A percentile compares a stretch with the other conserved stretches of the same genome.
phyloP scores from a whole-genome alignment of 2,797 vertebrate species.

The Dicrostonyx torquatus region DNA sequence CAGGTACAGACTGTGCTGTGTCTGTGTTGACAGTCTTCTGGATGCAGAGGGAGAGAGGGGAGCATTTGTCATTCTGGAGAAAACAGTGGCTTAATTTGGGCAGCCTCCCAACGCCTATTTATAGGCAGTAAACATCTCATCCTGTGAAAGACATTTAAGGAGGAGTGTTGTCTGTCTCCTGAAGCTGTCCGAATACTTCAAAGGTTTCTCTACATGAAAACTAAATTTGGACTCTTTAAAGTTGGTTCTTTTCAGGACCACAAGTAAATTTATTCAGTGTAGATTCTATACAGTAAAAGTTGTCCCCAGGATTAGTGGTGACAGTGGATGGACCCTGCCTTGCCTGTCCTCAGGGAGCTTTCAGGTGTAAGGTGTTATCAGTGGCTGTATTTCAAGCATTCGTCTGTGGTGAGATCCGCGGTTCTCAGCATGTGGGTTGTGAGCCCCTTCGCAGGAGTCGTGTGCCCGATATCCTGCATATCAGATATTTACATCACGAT shows the following conservation, averaged over 20 bases:
- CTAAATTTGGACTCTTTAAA: conserved; percentile 33
- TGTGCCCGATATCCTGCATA: background rate
- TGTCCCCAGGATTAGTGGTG: background rate
- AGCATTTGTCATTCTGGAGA: background rate
- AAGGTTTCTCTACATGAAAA: conserved; percentile 31
- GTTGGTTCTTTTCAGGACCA: conserved; percentile 21
- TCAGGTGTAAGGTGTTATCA: background rate
- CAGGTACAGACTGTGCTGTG: background rate
- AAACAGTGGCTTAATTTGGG: background rate
- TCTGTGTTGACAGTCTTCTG: background rate
- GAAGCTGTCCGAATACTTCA: conserved; percentile 17
- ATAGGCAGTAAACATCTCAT: background rate
- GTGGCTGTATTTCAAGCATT: background rate
- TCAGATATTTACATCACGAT: background rate
- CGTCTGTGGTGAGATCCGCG: background rate
- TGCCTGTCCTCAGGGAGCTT: background rate
- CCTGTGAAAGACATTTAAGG: conserved; percentile 40
- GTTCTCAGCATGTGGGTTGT: background rate
- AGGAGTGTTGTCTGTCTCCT: conserved; percentile 13
- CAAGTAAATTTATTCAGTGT: conserved; percentile 7
- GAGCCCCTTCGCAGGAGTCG: background rate
- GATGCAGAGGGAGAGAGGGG: background rate
- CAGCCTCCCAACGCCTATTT: background rate
- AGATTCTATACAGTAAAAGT: conserved; percentile 30
- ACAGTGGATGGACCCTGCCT: background rate